Base-by-base conservation (phyloP, 2,888 invertebrate genomes). In the Pseudoips prasinana region DNA sequence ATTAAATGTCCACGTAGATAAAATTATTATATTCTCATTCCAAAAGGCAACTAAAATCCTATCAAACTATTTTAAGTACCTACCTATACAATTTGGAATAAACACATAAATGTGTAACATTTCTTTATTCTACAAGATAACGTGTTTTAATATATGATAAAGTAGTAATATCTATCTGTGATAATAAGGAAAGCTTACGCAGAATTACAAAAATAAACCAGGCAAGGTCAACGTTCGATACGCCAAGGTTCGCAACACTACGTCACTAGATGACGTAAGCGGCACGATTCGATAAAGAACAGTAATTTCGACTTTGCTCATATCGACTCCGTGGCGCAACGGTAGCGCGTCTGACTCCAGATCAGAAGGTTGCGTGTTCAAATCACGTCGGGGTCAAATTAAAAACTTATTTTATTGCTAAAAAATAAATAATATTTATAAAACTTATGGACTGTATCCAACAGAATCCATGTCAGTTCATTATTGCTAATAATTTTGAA, bases 311-410 rank as follows among this genome's bases (percentile, higher is more conserved):
- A 0, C 0, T 0, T 0, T 0, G 0, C 0, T 0, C 0, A 0
- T 51, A 64, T 6, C 48, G 94, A 93, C 93, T 93, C 93, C 94
- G 94, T 95, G 95, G 95, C 95, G 95, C 95, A 95, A 95, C 94
- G 95, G 95, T 95, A 95, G 95, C 95, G 95, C 95, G 95, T 95
- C 95, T 95, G 95, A 95, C 95, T 95, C 95, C 95, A 95, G 95
- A 95, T 95, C 95, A 95, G 95, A 95, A 95, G 96, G 95, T 95
- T 96, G 95, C 95, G 95, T 95, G 95, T 96, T 96, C 95, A 94
- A 95, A 95, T 95, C 95, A 95, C 95, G 95, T 95, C 95, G 95
- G 95, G 95, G 95, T 95, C 95, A 95, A 73, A 92, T 0, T 0
- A 0, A 0, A 0, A 14, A 37, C 38, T 27, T 19, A 7, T 2